Base-by-base conservation (phyloP, 64 coral and sea anemone species). In the Catalaphyllia jardinei region DNA sequence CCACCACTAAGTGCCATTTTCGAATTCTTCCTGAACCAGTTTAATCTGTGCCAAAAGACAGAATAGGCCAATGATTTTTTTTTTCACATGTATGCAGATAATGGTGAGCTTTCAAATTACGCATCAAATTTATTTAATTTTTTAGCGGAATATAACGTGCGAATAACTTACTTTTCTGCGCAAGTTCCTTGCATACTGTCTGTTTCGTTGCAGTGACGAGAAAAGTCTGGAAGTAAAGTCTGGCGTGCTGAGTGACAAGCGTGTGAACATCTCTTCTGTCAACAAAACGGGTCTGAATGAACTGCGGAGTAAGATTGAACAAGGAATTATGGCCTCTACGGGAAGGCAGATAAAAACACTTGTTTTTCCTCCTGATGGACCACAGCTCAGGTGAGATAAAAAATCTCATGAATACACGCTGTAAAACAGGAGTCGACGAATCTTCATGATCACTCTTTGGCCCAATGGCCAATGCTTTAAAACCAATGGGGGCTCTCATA, bases 311-410 rank as follows among this genome's bases (percentile, higher is more conserved):
- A 76, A 73, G 24, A 88, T 99, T 62, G 97, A 99, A 50, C n/a
- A 91, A 74, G 91, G 87, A 15, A 80, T 99, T 46, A 93, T 95
- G 3, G 87, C 69, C 75, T 87, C 91, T 8, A 99, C 97, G 30
- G 97, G 97, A 67, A 87, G 91, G 92, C 38, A 93, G 72, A 86
- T 95, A 62, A 85, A 87, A 59, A 93, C 60, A 54, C 73, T 99
- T 14, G 61, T 93, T 54, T 83, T 99, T 84, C 94, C 97, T 28
- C 97, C 94, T 54, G 93, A 93, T 74, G 97, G 97, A 61, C 97
- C 97, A 25, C 93, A 95, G 65, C 91, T 99, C 20, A 90, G 94
- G 97, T 99, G 79, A 63, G 65, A 84, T 10, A 24, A 15, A 38
- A 46, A 46, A 46, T 0, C 42, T 46, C 42, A 46, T 46, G 42